phyloP scores from a whole-genome alignment of 30 jellyfish, hydroid and myxozoan genomes.

The Chironex yamaguchii region DNA sequence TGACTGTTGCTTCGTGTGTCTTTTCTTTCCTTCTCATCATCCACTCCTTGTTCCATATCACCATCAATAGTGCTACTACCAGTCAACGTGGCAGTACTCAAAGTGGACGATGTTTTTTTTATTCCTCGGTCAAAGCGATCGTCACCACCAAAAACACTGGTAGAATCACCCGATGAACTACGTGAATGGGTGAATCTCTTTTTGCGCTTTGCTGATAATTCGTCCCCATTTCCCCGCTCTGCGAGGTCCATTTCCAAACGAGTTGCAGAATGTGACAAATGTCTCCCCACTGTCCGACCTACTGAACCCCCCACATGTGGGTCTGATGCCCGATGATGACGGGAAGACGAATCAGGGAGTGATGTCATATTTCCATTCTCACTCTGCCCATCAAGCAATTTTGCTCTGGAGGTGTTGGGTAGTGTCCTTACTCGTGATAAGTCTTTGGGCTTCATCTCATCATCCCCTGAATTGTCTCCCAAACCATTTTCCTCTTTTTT shows the following conservation, averaged over 20 bases:
- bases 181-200: background rate
- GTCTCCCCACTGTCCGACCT: background rate
- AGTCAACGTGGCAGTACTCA: background rate
- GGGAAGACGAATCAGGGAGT: background rate
- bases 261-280: background rate
- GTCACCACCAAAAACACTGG: background rate
- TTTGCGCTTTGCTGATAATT: background rate
- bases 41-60: background rate
- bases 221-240: background rate
- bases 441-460: background rate
- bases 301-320: too few species aligned
- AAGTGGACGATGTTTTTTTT: background rate
- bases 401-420: background rate
- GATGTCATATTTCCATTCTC: background rate
- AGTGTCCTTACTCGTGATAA: background rate
- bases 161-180: background rate
- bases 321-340: background rate
- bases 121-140: background rate
- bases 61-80: background rate
- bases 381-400: background rate
- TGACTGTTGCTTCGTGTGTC: background rate
- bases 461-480: too few species aligned
- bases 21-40: background rate
- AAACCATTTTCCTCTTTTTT: background rate
- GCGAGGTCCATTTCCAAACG: background rate